Evolutionary conservation across 2,113 vertebrate genomes (phyloP).

Genomic region (Fregetta grallaria): DNA sequence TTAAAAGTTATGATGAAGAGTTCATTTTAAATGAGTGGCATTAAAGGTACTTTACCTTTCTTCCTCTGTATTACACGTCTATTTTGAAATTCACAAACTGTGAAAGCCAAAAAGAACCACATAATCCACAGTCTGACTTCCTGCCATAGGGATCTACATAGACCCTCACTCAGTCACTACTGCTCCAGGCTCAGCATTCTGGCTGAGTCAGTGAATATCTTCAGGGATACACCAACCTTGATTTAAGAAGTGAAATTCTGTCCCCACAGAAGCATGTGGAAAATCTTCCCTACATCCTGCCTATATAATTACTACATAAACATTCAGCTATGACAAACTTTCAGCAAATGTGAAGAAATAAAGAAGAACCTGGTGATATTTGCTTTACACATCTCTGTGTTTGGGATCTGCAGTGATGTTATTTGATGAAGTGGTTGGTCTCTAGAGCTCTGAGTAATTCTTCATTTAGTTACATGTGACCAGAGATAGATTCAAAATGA

Average conservation of each 20-base stretch:
- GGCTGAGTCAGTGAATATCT: not conserved
- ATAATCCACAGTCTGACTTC: not conserved
- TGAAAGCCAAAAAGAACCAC: not conserved
- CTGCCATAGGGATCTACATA: not conserved
- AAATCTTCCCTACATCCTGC: not conserved
- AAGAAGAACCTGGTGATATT: not conserved
- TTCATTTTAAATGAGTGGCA: not conserved
- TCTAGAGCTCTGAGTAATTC: constrained; percentile 1
- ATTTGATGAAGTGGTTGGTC: not conserved
- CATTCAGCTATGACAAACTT: not conserved
- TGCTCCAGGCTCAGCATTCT: not conserved
- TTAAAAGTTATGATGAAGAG: not conserved
- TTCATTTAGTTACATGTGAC: not conserved
- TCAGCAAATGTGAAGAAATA: not conserved
- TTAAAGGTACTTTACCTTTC: not conserved
- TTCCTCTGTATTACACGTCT: not conserved
- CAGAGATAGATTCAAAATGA: not conserved
- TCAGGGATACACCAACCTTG: not conserved
- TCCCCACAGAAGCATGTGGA: not conserved
- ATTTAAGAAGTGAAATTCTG: not conserved
- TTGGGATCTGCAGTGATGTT: not conserved
- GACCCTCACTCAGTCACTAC: not conserved
- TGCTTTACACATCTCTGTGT: not conserved
- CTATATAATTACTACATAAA: not conserved
- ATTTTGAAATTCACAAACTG: not conserved